Evolutionary conservation across 2,113 vertebrate species (phyloP), one percentile per base, ranked within the genome.

Genomic region (Ancistrus triradiatus): DNA sequence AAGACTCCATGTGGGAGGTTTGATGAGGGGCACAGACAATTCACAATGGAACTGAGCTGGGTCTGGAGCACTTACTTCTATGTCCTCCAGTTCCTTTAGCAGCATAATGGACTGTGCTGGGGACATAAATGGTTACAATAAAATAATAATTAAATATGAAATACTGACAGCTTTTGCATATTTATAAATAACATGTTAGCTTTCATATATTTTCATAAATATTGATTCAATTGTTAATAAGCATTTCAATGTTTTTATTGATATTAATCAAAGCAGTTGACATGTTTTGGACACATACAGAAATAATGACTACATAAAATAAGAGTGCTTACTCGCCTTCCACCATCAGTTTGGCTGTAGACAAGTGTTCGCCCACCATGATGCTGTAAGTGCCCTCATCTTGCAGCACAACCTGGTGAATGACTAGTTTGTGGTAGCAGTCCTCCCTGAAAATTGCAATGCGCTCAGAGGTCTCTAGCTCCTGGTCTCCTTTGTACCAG

Each of bases 361-460:
- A 91, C 1, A 78, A 86, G 72, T 95, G 93, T 2, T 89, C 88
- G 0, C 91, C 90, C 0, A 94, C 91, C 0, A 88, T 83, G 2
- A 95, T 85, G 27, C 85, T 90, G 72, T 98, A 98, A 0, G 72
- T 85, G 57, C 91, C 94, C 80, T 95, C 93, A 0, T 98, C 94
- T 77, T 91, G 88, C 0, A 88, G 80, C 15, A 68, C 77, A 57
- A 92, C 91, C 0, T 76, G 76, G 60, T 85, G 89, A 82, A 98
- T 97, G 69, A 93, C 79, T 40, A 98, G 87, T 2, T 92, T 95
- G 43, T 91, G 93, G 61, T 81, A 91, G 74, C 90, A 90, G 48
- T 85, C 95, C 14, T 95, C 89, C 0, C 82, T 87, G 74, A 85
- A 71, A 66, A 97, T 88, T 79, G 94, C 90, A 0, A 95, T 78